Evolutionary conservation across 2,888 invertebrate species (phyloP), one percentile per base, ranked within the genome.

Genomic region (Choristoneura rosaceana): DNA sequence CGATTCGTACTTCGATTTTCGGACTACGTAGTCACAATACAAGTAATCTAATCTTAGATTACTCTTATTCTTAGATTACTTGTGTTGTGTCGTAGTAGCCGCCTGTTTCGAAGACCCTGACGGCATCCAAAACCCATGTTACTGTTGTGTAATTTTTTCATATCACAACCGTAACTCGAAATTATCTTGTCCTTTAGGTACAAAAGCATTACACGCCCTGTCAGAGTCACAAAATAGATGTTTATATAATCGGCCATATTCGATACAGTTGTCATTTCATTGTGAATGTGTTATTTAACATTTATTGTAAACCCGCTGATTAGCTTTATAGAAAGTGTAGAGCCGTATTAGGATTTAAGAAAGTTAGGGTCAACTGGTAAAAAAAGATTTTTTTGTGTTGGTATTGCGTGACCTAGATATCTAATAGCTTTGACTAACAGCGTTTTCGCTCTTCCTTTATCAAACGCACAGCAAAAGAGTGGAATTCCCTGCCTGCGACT

Each of bases 211-310:
- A 15, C 4, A 41, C 4, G 14, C 15, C 38, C 15, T 62, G 43
- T 62, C 43, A 65, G 8, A 5, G 5, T n/a, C 12, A 14, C 17
- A 61, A 61, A n/a, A n/a, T n/a, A n/a, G n/a, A 61, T 10, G 12
- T 41, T 38, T 61, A 43, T 17, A 17, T 61, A 61, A 61, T 17
- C 5, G 4, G 14, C 17, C 47, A 41, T 55, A 55, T 66, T 55
- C 38, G 65, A 7, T 55, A 52, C 65, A 66, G 65, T 55, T 66
- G 65, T 65, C 65, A 64, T 17, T 8, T 52, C 33, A 10, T 34
- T 25, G 25, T 62, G 45, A 4, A 65, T 41, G 55, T 64, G 64
- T 64, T 64, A 62, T 50, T 64, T 50, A 50, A 50, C 47, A 9
- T 34, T 64, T 64, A 34, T 50, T 64, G 50, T 50, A 47, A 64